These are phyloP conservation scores for Drosophila hydei DNA, from an alignment of 1,140 invertebrate genomes.

Conservation along the genomic window DNA sequence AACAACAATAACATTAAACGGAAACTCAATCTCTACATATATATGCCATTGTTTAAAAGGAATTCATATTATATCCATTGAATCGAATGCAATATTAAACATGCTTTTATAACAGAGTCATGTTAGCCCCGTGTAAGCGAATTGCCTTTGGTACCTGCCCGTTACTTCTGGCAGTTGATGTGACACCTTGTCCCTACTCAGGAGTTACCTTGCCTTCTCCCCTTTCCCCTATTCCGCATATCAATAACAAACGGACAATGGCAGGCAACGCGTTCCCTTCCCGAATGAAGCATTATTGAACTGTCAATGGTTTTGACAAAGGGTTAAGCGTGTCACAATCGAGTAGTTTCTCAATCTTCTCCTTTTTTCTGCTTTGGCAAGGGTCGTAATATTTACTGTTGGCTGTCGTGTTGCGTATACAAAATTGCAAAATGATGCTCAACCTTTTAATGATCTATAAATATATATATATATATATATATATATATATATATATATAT, in stretches of 20 bases:
- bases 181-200: constrained; percentile 39
- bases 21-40: neutral
- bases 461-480: neutral
- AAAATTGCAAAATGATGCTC: constrained; percentile 23
- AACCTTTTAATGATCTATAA: neutral
- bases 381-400: constrained; percentile 2
- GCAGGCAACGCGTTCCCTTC: constrained; percentile 16
- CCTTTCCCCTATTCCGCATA: neutral
- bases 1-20: too few species aligned
- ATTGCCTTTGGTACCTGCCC: constrained; percentile 7
- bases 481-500: neutral
- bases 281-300: constrained; percentile 80
- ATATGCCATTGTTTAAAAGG: neutral
- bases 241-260: constrained; percentile 3
- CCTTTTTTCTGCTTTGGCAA: constrained; percentile 16
- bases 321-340: constrained; percentile 74
- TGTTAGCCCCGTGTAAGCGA: neutral
- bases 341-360: constrained; percentile 59
- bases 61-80: neutral
- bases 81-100: constrained; percentile 19
- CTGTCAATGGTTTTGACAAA: constrained; percentile 80
- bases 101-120: constrained; percentile 6
- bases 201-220: neutral
- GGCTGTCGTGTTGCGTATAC: neutral
- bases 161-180: constrained; percentile 13